Percentiles rank a stretch among this genome's conserved stretches.
Conservation (phyloP, 2,797 vertebrate genomes). For the Nasua narica region DNA sequence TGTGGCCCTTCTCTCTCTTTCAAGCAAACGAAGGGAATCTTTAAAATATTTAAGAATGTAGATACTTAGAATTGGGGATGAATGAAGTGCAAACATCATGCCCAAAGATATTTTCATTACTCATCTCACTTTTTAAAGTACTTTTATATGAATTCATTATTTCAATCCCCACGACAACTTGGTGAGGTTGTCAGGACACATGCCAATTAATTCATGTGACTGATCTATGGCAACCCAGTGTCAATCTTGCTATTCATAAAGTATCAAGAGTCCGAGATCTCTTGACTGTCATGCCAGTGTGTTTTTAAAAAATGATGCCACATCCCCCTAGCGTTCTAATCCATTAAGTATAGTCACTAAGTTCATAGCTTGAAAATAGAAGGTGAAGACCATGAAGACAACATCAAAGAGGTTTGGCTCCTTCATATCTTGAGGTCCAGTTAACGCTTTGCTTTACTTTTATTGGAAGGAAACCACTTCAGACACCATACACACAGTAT, state of each 20-base stretch:
- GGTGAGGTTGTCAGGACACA: neutral
- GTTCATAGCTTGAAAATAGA: neutral
- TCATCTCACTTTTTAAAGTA: neutral
- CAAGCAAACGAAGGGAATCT: neutral
- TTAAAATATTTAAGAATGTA: neutral
- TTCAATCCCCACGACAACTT: neutral
- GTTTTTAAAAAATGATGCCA: neutral
- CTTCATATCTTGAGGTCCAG: neutral
- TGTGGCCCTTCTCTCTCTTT: neutral
- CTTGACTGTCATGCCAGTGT: neutral
- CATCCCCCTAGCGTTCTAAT: neutral
- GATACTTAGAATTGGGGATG: neutral
- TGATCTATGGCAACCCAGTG: neutral
- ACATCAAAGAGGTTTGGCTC: neutral
- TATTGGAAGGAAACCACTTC: neutral
- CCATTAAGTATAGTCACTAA: neutral
- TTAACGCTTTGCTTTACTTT: neutral
- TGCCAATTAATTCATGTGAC: neutral
- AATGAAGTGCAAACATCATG: neutral
- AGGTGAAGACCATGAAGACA: neutral
- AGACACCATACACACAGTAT: neutral
- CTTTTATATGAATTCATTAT: slow-evolving; percentile 14
- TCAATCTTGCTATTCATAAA: slow-evolving; percentile 38
- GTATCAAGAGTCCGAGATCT: neutral
- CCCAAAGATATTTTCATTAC: neutral